These are phyloP conservation scores for Papilio xuthus DNA, from an alignment of 1,140 invertebrate species.

Conservation along the genomic window DNA sequence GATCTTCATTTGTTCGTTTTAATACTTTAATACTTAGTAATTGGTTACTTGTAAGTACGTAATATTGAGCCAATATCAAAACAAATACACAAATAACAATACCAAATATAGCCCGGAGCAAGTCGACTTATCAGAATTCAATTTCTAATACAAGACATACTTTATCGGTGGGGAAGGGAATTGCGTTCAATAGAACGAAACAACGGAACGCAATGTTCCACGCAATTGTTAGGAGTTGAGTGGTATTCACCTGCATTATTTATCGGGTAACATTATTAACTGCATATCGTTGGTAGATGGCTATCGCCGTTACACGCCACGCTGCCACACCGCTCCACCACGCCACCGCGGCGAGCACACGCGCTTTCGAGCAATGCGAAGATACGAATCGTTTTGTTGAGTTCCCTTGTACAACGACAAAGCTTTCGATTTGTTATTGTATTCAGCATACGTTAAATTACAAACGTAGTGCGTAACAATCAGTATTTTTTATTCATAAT, in stretches of 20 bases:
- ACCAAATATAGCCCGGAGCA: conserved; percentile 28
- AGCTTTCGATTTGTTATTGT: conserved; percentile 43
- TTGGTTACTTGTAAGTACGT: neutral
- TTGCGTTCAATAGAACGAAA: conserved; percentile 55
- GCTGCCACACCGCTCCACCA: neutral
- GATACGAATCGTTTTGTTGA: conserved; percentile 62
- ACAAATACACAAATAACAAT: conserved; percentile 44
- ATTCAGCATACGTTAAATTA: conserved; percentile 1
- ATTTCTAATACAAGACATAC: conserved; percentile 63
- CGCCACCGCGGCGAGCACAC: conserved; percentile 61
- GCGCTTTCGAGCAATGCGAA: conserved; percentile 64
- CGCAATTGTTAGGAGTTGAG: conserved; percentile 63
- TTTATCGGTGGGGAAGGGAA: conserved; percentile 57
- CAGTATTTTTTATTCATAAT: neutral
- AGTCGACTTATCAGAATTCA: conserved; percentile 63
- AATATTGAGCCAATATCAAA: conserved; percentile 29
- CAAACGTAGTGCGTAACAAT: conserved; percentile 12
- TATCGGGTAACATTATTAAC: conserved; percentile 77
- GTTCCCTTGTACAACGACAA: conserved; percentile 44
- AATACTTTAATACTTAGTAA: neutral
- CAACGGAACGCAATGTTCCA: conserved; percentile 45
- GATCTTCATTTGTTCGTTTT: neutral
- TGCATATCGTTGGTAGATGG: conserved; percentile 73
- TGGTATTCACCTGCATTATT: conserved; percentile 73
- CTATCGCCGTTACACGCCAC: conserved; percentile 70